phyloP scores from a whole-genome alignment of 2,888 invertebrate species.

The Lamellibrachia satsuma region DNA sequence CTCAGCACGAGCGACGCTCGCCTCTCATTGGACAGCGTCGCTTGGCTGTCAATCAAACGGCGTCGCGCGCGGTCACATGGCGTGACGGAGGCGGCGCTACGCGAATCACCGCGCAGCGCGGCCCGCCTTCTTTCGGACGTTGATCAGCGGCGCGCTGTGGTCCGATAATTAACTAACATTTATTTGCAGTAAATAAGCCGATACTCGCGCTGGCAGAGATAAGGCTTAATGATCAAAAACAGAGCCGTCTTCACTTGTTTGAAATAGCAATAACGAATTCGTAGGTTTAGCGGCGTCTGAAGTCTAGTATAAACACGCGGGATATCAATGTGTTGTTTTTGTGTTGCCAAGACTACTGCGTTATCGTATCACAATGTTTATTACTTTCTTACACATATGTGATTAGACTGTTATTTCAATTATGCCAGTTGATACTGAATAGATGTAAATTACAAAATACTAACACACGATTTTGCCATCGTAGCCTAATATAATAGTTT shows the following conservation, averaged over 20 bases:
- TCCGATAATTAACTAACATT: slow-evolving; percentile 7
- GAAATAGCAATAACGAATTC: not conserved
- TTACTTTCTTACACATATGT: not conserved
- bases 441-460: not conserved
- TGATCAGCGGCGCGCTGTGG: not conserved
- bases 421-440: not conserved
- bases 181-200: slow-evolving; percentile 17
- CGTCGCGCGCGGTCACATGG: not conserved
- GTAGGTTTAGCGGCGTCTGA: not conserved
- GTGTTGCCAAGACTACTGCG: not conserved
- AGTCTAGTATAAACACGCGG: not conserved
- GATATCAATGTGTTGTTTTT: slow-evolving; percentile 5
- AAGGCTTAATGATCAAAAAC: not conserved
- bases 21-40: not conserved
- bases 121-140: not conserved
- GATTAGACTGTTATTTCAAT: slow-evolving; percentile 17
- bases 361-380: not conserved
- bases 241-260: not conserved
- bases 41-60: not conserved
- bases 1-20: slow-evolving; percentile 3
- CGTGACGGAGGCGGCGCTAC: not conserved
- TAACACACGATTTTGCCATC: not conserved
- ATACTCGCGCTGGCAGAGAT: not conserved
- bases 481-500: not conserved
- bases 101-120: not conserved